phyloP scores from a whole-genome alignment of 2,797 vertebrate species.

The Notolabrus celidotus region DNA sequence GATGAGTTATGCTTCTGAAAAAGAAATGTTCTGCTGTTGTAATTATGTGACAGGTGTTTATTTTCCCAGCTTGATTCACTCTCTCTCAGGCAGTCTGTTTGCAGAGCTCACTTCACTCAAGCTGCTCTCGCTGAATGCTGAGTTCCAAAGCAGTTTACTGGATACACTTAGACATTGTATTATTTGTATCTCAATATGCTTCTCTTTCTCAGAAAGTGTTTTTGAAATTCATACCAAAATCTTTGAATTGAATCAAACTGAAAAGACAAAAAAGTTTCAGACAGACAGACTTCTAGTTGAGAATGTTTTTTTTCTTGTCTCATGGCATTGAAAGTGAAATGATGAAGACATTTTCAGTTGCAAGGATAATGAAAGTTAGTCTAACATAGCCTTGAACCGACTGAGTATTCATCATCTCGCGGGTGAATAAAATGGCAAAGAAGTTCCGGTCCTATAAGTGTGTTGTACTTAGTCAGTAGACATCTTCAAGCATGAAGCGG shows the following conservation, averaged over 20 bases:
- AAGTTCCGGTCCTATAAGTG: neutral
- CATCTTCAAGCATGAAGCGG: neutral
- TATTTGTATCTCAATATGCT: constrained; percentile 35
- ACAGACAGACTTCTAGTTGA: neutral
- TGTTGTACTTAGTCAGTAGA: neutral
- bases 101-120: constrained; percentile 27
- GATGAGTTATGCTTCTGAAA: constrained; percentile 25
- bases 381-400: neutral
- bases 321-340: neutral
- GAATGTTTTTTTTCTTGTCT: constrained; percentile 17
- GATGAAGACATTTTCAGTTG: constrained; percentile 2
- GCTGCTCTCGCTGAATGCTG: constrained; percentile 22
- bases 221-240: constrained; percentile 14
- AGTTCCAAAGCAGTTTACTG: constrained; percentile 12
- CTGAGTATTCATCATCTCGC: constrained; percentile 2
- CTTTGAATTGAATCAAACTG: neutral
- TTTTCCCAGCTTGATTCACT: constrained; percentile 31
- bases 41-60: constrained; percentile 43
- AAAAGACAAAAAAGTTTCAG: neutral
- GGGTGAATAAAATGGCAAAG: constrained; percentile 1
- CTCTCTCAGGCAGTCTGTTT: constrained; percentile 19
- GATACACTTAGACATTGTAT: neutral
- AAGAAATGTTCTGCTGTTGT: constrained; percentile 15
- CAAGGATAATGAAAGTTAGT: neutral
- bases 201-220: constrained; percentile 13